Evolutionary conservation across 1,140 invertebrate genomes (phyloP).

Genomic region (Planococcus citri): DNA sequence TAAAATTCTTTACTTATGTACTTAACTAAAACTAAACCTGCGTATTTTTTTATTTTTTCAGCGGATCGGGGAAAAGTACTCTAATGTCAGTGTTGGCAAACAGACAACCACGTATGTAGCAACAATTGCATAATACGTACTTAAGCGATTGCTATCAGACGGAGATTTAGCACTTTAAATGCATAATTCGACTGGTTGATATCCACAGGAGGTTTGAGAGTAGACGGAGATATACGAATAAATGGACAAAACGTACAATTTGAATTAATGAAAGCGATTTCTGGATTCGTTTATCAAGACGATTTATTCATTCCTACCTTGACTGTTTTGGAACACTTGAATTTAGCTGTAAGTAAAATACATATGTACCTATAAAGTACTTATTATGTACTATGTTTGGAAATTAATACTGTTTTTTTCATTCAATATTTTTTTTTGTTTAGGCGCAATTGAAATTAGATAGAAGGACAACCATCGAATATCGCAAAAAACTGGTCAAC

Average conservation of each 20-base stretch:
- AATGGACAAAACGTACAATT: background rate
- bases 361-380: too few relatives aligned
- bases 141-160: too few relatives aligned
- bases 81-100: conserved; percentile 76
- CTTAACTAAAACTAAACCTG: too few relatives aligned
- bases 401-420: conserved; percentile 27
- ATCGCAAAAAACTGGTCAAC: conserved; percentile 51
- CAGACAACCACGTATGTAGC: conserved; percentile 48
- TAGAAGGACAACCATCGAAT: conserved; percentile 40
- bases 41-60: conserved; percentile 40
- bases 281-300: conserved; percentile 90
- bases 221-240: conserved; percentile 12
- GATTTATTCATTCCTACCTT: conserved; percentile 77
- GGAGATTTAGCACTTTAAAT: too few relatives aligned
- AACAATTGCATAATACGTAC: background rate
- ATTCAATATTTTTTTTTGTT: too few relatives aligned
- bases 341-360: conserved; percentile 58
- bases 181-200: too few relatives aligned
- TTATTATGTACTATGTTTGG: too few relatives aligned
- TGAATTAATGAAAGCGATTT: conserved; percentile 31
- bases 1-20: background rate
- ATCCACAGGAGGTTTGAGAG: conserved; percentile 21
- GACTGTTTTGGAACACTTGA: conserved; percentile 78
- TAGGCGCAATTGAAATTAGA: conserved; percentile 73
- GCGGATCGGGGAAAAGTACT: conserved; percentile 90